Evolutionary conservation across 2,888 invertebrate species (phyloP).

Genomic region (Lasioglossum pauxillum): DNA sequence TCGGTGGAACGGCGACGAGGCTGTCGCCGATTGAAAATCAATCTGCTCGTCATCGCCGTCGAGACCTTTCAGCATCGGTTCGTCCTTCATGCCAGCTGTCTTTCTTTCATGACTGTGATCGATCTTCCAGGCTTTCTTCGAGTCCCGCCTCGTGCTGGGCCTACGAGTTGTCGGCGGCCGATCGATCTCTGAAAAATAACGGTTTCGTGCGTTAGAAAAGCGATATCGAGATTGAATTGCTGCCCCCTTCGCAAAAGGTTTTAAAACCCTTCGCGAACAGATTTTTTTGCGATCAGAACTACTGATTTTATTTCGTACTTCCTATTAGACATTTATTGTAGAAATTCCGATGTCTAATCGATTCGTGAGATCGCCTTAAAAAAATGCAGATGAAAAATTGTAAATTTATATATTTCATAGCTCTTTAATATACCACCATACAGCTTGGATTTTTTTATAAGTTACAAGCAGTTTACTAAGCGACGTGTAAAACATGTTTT

Average conservation of each 20-base stretch:
- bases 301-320: not conserved
- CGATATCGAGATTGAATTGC: not conserved
- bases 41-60: conserved; percentile 75
- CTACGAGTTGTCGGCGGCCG: conserved; percentile 77
- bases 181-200: conserved; percentile 74
- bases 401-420: too few relatives aligned
- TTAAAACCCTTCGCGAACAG: not conserved
- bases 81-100: conserved; percentile 79
- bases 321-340: not conserved
- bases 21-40: conserved; percentile 78
- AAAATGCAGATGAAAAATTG: too few relatives aligned
- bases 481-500: too few relatives aligned
- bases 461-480: too few relatives aligned
- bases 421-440: too few relatives aligned
- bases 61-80: conserved; percentile 75
- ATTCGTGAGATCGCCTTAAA: too few relatives aligned
- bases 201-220: not conserved
- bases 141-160: conserved; percentile 78
- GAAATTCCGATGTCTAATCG: too few relatives aligned
- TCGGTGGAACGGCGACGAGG: conserved; percentile 75
- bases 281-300: not conserved
- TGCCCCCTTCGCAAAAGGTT: not conserved
- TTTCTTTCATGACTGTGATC: conserved; percentile 78
- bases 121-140: conserved; percentile 78
- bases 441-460: too few relatives aligned